These are phyloP conservation scores for Ataeniobius toweri DNA, from an alignment of 2,797 vertebrate genomes.

Conservation along the genomic window DNA sequence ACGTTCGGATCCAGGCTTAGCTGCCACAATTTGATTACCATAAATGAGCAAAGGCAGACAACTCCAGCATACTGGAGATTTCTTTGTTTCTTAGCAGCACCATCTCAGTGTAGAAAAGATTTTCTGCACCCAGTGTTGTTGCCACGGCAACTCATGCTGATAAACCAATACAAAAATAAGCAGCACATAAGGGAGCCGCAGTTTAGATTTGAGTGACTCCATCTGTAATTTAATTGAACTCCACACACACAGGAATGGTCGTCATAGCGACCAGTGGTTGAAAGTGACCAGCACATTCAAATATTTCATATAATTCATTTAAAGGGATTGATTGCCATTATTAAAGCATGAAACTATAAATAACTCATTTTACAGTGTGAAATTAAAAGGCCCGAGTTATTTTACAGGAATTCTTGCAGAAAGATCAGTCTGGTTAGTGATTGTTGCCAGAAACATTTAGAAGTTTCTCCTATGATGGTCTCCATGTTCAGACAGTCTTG, in stretches of 20 bases:
- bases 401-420: not conserved
- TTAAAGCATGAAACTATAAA: not conserved
- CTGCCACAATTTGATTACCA: not conserved
- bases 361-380: not conserved
- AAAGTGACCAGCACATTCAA: too few species aligned
- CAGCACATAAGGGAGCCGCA: not conserved
- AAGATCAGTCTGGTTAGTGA: not conserved
- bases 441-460: not conserved
- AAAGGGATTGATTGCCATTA: not conserved
- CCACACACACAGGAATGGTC: not conserved
- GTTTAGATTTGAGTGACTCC: not conserved
- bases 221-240: not conserved
- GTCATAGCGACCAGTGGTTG: too few species aligned
- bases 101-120: not conserved
- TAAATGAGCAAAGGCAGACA: not conserved
- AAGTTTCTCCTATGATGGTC: not conserved
- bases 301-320: not conserved
- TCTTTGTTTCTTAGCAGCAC: slow-evolving; percentile 1
- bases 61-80: not conserved
- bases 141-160: not conserved
- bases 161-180: not conserved
- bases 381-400: too few species aligned
- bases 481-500: not conserved
- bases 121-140: not conserved
- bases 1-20: not conserved